Conservation (phyloP, 2,888 invertebrate species). For the Eupithecia inturbata region DNA sequence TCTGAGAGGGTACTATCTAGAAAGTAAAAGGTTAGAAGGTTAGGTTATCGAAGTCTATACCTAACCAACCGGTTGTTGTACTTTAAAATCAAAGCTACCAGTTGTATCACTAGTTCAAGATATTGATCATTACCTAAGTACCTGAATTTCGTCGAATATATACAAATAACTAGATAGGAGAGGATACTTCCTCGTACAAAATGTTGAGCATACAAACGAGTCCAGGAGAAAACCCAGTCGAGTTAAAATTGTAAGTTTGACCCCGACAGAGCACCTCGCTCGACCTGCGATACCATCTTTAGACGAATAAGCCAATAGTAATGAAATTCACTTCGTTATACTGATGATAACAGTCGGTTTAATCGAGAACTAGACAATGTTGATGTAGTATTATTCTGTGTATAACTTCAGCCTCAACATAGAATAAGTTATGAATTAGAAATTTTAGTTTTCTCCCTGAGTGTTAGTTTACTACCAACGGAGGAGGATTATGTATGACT, state of each 20-base stretch:
- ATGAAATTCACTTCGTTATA: slow-evolving; percentile 25
- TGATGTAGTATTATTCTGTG: background rate
- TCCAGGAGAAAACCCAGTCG: slow-evolving; percentile 50
- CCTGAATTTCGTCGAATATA: background rate
- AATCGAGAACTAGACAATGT: background rate
- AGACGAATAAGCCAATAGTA: slow-evolving; percentile 31
- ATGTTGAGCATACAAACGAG: slow-evolving; percentile 13
- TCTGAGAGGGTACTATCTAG: slow-evolving; percentile 5
- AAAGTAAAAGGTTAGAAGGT: slow-evolving; percentile 12
- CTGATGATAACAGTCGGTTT: slow-evolving; percentile 16
- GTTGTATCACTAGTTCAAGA: background rate
- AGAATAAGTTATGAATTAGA: background rate
- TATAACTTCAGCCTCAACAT: background rate
- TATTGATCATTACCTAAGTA: background rate
- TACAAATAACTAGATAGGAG: background rate
- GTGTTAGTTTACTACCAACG: too few species aligned
- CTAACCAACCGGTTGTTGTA: slow-evolving; percentile 4
- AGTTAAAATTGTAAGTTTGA: slow-evolving; percentile 51
- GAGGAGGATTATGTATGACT: too few species aligned
- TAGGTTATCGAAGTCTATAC: slow-evolving; percentile 6
- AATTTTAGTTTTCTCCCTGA: background rate
- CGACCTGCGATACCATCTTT: slow-evolving; percentile 40
- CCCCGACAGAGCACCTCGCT: slow-evolving; percentile 46
- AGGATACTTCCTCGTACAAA: background rate
- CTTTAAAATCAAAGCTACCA: background rate